A percentile compares a stretch with the other conserved stretches of the same genome.
These are phyloP conservation scores for Ctenopoma multispine DNA, from an alignment of 2,797 vertebrate genomes.

Conservation along the genomic window DNA sequence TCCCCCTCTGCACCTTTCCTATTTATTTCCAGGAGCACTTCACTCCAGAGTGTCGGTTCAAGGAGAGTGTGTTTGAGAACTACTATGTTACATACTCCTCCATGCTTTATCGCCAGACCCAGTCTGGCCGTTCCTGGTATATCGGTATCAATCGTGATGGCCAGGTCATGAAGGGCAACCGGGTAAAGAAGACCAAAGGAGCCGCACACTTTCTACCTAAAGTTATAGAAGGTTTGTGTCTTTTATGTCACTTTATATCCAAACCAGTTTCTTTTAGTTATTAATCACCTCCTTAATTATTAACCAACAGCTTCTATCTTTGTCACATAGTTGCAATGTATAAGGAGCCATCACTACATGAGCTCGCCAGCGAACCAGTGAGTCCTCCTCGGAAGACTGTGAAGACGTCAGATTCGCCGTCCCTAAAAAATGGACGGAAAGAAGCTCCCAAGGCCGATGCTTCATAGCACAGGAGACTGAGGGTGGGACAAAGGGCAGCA, in stretches of 20 bases:
- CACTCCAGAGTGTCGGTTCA: conserved; percentile 98
- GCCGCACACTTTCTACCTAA: conserved; percentile 98
- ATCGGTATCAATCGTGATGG: conserved; percentile 98
- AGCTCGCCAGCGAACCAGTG: conserved; percentile 85
- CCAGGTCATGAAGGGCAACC: conserved; percentile 99
- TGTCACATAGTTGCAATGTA: conserved; percentile 94
- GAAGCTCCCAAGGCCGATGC: conserved; percentile 82
- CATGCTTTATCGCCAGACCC: conserved; percentile 97
- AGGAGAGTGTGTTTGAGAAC: conserved; percentile 99
- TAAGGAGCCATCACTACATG: conserved; percentile 97
- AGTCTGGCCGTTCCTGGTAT: conserved; percentile 97
- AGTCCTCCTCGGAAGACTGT: conserved; percentile 85
- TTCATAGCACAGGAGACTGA: conserved; percentile 83
- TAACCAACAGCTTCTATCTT: conserved; percentile 32
- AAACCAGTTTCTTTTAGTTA: background rate
- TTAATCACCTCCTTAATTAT: conserved; percentile 9
- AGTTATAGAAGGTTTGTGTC: conserved; percentile 93
- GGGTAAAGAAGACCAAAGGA: conserved; percentile 97
- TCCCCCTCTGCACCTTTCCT: background rate
- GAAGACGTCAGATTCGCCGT: conserved; percentile 83
- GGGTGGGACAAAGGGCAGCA: conserved; percentile 75
- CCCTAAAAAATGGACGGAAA: conserved; percentile 80
- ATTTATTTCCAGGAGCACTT: conserved; percentile 91
- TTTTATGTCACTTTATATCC: conserved; percentile 8
- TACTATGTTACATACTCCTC: conserved; percentile 99